Percentiles rank a stretch among this genome's conserved stretches.
These are phyloP conservation scores for Tyrophagus putrescentiae DNA, from an alignment of 1,140 invertebrate genomes.

Conservation along the genomic window DNA sequence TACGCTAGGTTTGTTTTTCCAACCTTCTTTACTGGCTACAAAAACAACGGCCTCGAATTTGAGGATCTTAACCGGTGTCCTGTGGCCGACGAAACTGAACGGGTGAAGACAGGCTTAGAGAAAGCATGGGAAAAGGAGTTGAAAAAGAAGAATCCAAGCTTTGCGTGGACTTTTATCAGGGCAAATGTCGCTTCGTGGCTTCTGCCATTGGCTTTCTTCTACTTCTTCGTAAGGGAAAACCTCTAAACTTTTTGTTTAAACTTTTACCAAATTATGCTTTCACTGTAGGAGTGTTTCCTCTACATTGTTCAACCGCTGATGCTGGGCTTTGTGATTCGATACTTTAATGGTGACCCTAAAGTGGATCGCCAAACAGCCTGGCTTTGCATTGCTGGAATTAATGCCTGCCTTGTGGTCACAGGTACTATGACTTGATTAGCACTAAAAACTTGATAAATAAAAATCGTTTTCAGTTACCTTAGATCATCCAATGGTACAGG, in stretches of 20 bases:
- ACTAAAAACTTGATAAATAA: too few species aligned
- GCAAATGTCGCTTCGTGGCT: not conserved
- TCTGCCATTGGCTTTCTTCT: not conserved
- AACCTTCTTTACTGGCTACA: too few species aligned
- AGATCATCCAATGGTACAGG: too few species aligned
- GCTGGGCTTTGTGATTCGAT: conserved; percentile 1
- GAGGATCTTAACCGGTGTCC: not conserved
- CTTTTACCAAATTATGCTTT: conserved; percentile 1
- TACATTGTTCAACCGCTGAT: not conserved
- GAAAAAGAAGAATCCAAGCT: conserved; percentile 1
- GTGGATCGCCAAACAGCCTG: too few species aligned
- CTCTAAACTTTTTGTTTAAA: not conserved
- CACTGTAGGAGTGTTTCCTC: not conserved
- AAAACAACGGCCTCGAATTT: conserved; percentile 8
- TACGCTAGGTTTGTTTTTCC: too few species aligned
- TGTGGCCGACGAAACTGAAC: not conserved
- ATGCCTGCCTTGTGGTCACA: too few species aligned
- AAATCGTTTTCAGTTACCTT: too few species aligned
- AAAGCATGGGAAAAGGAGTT: not conserved
- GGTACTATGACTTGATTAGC: too few species aligned
- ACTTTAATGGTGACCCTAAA: not conserved
- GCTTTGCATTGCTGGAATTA: too few species aligned
- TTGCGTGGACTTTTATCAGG: not conserved
- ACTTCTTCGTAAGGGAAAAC: not conserved
- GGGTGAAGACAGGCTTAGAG: not conserved